Evolutionary conservation across 2,113 vertebrate genomes (phyloP).

Genomic region (Mola mola): DNA sequence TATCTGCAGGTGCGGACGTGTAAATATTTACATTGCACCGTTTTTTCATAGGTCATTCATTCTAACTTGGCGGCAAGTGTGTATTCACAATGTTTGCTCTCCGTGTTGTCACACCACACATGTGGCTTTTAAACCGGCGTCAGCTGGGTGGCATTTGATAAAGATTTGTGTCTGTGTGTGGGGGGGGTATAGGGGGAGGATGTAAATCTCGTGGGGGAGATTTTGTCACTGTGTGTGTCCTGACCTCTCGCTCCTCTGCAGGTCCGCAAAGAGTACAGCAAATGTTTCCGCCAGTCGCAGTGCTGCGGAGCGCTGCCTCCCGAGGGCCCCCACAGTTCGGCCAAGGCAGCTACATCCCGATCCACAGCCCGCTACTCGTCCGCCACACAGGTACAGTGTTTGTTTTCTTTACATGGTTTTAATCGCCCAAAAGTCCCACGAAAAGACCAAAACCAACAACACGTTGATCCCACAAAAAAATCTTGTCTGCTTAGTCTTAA

Average conservation of each 20-base stretch:
- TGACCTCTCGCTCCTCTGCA: constrained; percentile 62
- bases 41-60: not conserved
- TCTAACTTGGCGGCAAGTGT: not conserved
- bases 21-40: constrained; percentile 9
- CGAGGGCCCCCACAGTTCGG: constrained; percentile 92
- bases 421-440: no score
- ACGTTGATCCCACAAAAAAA: no score
- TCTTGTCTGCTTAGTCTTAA: no score
- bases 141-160: constrained; percentile 63
- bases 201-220: not conserved
- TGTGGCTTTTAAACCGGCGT: constrained; percentile 62
- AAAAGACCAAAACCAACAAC: no score
- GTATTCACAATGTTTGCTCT: constrained; percentile 13
- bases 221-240: constrained; percentile 14
- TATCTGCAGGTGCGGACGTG: not conserved
- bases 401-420: not conserved
- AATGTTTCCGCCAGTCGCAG: constrained; percentile 96
- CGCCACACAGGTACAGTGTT: constrained; percentile 93
- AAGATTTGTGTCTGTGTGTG: constrained; percentile 34
- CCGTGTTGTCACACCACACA: no score
- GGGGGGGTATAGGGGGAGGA: no score
- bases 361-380: constrained; percentile 97
- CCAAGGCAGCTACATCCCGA: constrained; percentile 91
- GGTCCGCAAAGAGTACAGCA: constrained; percentile 98
- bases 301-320: constrained; percentile 91